Evolutionary conservation across 53 echinoderm and acorn worm genomes (phyloP), one percentile per base, ranked within the genome.

Genomic region (Echinometra lucunter): DNA sequence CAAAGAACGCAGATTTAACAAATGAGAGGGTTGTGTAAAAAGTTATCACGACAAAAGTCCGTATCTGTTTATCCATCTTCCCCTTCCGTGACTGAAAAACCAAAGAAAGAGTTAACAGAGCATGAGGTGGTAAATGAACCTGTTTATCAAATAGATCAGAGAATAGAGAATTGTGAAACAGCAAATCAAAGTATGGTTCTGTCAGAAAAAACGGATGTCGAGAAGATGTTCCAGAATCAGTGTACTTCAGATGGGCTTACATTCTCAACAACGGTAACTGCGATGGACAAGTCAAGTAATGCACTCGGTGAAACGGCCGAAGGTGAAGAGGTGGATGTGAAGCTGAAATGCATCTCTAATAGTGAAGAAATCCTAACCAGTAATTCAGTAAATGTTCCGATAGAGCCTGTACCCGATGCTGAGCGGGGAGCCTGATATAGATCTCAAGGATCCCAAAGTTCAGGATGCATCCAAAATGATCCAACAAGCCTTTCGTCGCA

Each of bases 391-490:
- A 15, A 15, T 53, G 37, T 8, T 32, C 32, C 13, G 56, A 9
- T 0, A 55, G 53, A 55, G 28, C 10, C 49, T 16, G 88, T 47
- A 28, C 42, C 66, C 32, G 66, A 66, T 66, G 42, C 37, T 23
- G 4, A 55, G 28, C 88, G n/a, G 30, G n/a, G 85, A 85, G 13
- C 47, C 49, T 49, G 89, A 89, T 19, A 58, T 89, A 17, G 92
- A 92, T 23, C 75, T 74, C 18, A 55, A 47, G 58, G 92, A 92
- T 35, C 92, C 92, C 5, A 49, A 92, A 56, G 56, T 78, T 11
- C 35, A 92, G 27, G 92, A 74, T 74, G 92, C 80, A 75, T 92
- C 92, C 4, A 78, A 56, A 34, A 92, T 72, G 57, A 74, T 92
- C 11, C 92, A 92, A 30, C 57, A 47, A 49, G 92, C 21, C 44